Evolutionary conservation across 2,113 vertebrate genomes (phyloP).

Genomic region (Phrynosoma platyrhinos): DNA sequence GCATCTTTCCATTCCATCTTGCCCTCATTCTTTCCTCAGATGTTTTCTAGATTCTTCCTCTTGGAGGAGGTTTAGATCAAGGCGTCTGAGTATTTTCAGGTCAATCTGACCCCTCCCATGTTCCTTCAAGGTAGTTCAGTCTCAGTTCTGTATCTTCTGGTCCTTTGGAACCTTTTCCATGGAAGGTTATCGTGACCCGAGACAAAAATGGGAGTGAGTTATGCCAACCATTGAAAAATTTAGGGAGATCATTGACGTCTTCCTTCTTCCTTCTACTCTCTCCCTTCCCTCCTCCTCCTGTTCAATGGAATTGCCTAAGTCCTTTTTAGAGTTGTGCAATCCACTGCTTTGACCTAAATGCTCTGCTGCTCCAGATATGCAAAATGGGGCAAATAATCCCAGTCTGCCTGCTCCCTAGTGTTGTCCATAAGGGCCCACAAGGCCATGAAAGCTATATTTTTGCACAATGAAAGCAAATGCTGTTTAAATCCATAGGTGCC

Average conservation of each 20-base stretch:
- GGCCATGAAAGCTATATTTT: neutral
- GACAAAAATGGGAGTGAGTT: neutral
- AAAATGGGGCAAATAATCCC: neutral
- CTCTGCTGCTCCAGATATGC: neutral
- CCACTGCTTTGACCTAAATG: neutral
- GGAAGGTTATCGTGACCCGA: neutral
- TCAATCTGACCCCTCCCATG: neutral
- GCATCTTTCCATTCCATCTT: neutral
- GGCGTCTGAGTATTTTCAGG: neutral
- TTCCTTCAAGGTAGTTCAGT: neutral
- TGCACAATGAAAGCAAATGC: neutral
- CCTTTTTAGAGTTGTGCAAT: neutral
- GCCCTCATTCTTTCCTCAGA: neutral
- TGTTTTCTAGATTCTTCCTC: neutral
- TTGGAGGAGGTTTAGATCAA: neutral
- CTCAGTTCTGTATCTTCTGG: neutral
- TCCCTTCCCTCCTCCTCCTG: neutral
- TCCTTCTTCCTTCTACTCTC: no score
- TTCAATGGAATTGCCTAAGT: neutral
- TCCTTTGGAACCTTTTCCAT: neutral
- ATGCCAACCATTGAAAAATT: neutral
- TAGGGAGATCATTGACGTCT: neutral
- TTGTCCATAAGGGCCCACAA: no score
- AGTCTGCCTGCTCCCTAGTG: neutral
- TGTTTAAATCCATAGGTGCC: neutral